Evolutionary conservation across 2,797 vertebrate genomes (phyloP).

Genomic region (Siniperca undulata): DNA sequence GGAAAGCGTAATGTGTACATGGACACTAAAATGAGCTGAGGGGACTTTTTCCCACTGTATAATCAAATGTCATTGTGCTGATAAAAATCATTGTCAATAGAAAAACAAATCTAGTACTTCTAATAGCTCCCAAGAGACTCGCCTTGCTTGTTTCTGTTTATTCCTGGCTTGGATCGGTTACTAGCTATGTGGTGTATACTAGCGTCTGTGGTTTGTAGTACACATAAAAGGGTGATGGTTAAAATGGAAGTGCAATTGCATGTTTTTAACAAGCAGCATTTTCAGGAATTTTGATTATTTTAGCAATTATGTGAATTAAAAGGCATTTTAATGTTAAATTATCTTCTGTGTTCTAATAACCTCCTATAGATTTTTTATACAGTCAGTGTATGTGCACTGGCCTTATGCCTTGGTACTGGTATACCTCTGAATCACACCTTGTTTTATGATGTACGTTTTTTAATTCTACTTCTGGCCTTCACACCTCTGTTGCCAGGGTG

Average conservation of each 20-base stretch:
- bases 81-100: not conserved
- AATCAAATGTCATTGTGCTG: not conserved
- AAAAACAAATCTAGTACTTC: constrained; percentile 11
- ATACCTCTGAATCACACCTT: not conserved
- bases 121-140: constrained; percentile 7
- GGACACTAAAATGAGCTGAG: not conserved
- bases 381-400: not conserved
- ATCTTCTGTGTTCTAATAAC: not conserved
- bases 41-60: not conserved
- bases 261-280: not conserved
- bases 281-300: not conserved
- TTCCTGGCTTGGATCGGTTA: constrained; percentile 21
- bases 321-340: not conserved
- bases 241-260: fast-evolving
- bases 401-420: not conserved
- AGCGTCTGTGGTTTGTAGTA: not conserved
- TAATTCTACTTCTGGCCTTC: not conserved
- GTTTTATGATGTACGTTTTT: constrained; percentile 4
- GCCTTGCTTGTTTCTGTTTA: constrained; percentile 27
- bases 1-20: not conserved
- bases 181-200: not conserved
- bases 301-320: not conserved
- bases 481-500: constrained; percentile 56
- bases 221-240: not conserved
- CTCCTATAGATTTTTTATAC: not conserved